Evolutionary conservation across 2,797 vertebrate species (phyloP).

Genomic region (Darevskia mixta): DNA sequence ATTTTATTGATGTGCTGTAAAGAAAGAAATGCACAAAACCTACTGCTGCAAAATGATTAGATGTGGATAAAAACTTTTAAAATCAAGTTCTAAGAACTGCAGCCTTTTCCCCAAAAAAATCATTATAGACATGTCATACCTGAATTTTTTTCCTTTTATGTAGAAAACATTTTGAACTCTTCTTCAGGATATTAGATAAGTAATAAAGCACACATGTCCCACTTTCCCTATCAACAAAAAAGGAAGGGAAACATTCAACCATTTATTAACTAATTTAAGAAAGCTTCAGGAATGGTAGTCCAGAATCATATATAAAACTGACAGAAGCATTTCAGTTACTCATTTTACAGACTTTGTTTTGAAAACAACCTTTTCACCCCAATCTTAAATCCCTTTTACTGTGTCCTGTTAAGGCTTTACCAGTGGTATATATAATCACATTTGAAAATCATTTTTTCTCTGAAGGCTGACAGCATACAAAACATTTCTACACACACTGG

Average conservation of each 20-base stretch:
- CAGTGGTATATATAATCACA: background rate
- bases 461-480: background rate
- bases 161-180: conserved; percentile 62
- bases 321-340: background rate
- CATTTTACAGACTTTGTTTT: background rate
- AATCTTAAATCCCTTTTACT: background rate
- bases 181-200: conserved; percentile 11
- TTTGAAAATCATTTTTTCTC: background rate
- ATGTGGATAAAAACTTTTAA: background rate
- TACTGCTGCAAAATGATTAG: background rate
- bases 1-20: background rate
- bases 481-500: background rate
- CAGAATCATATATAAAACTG: background rate
- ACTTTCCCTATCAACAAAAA: conserved; percentile 31
- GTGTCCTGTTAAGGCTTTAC: background rate
- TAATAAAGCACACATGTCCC: conserved; percentile 21
- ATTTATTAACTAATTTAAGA: background rate
- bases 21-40: background rate
- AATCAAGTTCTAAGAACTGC: background rate
- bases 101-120: background rate
- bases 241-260: background rate
- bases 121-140: conserved; percentile 33
- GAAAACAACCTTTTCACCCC: background rate
- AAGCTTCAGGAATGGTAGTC: background rate
- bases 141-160: conserved; percentile 59